phyloP scores from a whole-genome alignment of 2,888 invertebrate species.

The Nemapogon koenigi region DNA sequence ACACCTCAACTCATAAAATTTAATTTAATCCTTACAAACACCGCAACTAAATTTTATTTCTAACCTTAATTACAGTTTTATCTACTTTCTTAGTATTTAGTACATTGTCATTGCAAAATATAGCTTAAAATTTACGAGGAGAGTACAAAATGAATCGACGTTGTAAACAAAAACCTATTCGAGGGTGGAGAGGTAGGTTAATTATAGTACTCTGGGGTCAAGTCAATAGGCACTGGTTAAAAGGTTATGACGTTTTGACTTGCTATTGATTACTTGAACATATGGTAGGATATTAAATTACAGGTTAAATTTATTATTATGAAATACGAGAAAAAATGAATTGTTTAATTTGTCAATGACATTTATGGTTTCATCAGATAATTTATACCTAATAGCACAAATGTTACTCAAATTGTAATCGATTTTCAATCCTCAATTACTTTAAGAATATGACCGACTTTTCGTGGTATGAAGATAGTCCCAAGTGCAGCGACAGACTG shows the following conservation, averaged over 20 bases:
- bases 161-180: conserved; percentile 1
- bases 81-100: conserved; percentile 9
- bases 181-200: conserved; percentile 11
- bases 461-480: no score
- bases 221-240: conserved; percentile 1
- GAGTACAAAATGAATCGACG: not conserved
- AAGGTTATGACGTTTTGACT: conserved; percentile 10
- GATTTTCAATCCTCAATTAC: no score
- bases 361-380: no score
- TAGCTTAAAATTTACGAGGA: not conserved
- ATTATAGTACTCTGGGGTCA: conserved; percentile 5
- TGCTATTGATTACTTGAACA: conserved; percentile 1
- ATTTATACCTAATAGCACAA: no score
- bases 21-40: conserved; percentile 22
- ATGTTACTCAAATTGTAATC: no score
- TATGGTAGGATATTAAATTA: conserved; percentile 4
- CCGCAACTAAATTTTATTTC: conserved; percentile 17
- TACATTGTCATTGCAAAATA: not conserved
- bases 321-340: no score
- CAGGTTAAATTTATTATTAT: no score
- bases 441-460: no score
- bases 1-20: conserved; percentile 6
- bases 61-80: conserved; percentile 12
- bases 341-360: no score
- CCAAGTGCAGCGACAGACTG: no score